Evolutionary conservation across 1,140 invertebrate species (phyloP).

Genomic region (Papilio helenus): DNA sequence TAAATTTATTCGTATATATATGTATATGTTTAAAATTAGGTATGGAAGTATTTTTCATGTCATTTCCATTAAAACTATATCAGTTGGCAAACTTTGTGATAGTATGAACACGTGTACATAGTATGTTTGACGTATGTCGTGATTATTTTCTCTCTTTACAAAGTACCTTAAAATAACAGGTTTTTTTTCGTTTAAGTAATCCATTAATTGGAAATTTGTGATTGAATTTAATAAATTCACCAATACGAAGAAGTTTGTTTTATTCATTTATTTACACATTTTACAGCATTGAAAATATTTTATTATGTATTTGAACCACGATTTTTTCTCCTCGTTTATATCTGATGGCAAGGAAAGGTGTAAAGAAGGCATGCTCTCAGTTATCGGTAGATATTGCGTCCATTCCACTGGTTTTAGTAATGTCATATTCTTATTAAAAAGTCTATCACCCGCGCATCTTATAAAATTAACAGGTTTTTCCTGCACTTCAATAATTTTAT

Average conservation of each 20-base stretch:
- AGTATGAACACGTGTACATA: constrained; percentile 63
- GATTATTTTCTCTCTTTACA: constrained; percentile 63
- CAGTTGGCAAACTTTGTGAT: constrained; percentile 54
- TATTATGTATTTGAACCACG: constrained; percentile 61
- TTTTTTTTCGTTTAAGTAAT: constrained; percentile 74
- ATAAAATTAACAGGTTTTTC: constrained; percentile 16
- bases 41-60: background rate
- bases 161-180: constrained; percentile 70
- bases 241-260: constrained; percentile 59
- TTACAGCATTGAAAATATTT: constrained; percentile 65
- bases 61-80: background rate
- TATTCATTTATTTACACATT: constrained; percentile 60
- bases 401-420: constrained; percentile 54
- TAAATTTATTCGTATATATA: constrained; percentile 7
- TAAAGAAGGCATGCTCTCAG: constrained; percentile 52
- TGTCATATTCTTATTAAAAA: constrained; percentile 49
- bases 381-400: constrained; percentile 48
- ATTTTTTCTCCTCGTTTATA: constrained; percentile 45
- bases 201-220: constrained; percentile 78
- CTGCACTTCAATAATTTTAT: constrained; percentile 41
- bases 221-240: constrained; percentile 83
- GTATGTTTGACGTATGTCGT: constrained; percentile 62
- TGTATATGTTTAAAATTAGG: background rate
- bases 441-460: constrained; percentile 36
- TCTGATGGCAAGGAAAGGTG: constrained; percentile 54